Evolutionary conservation across 2,888 invertebrate genomes (phyloP).

Genomic region (Lasioglossum oenotherae): DNA sequence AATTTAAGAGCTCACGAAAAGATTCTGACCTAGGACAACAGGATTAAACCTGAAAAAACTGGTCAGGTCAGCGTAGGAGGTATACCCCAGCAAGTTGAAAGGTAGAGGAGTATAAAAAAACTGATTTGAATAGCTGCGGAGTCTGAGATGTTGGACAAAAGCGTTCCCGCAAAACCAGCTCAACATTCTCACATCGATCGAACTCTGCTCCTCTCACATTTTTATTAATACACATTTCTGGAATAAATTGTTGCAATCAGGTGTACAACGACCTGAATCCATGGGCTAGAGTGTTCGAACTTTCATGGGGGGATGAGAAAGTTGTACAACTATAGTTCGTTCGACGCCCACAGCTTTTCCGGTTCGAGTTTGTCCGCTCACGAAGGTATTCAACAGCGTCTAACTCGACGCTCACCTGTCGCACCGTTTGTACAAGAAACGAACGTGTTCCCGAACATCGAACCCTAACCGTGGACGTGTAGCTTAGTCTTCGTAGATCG

Average conservation of each 20-base stretch:
- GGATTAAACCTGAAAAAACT: background rate
- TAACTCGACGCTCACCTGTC: background rate
- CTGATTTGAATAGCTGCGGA: background rate
- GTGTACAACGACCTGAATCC: background rate
- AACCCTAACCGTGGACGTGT: background rate
- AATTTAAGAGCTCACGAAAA: background rate
- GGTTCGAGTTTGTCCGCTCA: background rate
- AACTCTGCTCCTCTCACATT: background rate
- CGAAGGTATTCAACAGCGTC: conserved; percentile 3
- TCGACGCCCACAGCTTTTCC: background rate
- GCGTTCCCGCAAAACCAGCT: background rate
- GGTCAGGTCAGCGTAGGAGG: background rate
- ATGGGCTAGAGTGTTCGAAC: background rate
- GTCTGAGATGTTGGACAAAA: background rate
- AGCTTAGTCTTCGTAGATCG: background rate
- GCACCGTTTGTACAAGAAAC: background rate
- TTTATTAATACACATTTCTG: background rate
- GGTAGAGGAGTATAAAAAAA: background rate
- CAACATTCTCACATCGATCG: background rate
- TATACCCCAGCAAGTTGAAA: background rate
- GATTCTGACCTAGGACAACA: background rate
- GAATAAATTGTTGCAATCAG: background rate
- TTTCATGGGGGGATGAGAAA: background rate
- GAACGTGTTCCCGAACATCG: background rate
- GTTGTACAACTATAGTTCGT: background rate